These are phyloP conservation scores for Antechinus stuartii DNA, from an alignment of 2,113 vertebrate species.

Conservation along the genomic window DNA sequence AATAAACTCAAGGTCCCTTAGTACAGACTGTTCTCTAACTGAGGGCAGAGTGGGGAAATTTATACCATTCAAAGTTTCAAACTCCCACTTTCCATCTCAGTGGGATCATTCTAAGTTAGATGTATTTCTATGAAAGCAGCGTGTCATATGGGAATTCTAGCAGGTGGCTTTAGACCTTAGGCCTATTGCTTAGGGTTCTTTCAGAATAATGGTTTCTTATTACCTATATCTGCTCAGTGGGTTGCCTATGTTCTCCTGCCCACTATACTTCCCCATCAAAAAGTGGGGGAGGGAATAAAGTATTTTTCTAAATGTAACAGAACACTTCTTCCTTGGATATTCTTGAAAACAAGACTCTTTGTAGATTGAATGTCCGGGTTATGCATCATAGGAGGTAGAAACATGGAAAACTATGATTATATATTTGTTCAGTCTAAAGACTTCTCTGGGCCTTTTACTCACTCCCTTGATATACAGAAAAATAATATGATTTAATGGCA, in stretches of 20 bases:
- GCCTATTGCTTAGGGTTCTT: background rate
- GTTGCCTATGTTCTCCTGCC: background rate
- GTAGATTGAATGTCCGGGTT: background rate
- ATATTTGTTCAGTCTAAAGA: background rate
- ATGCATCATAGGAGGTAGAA: background rate
- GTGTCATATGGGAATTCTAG: background rate
- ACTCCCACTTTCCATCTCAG: constrained; percentile 35
- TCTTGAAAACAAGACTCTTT: constrained; percentile 36
- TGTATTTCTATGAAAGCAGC: background rate
- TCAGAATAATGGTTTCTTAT: background rate
- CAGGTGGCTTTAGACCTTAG: constrained; percentile 5
- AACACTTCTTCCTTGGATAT: constrained; percentile 26
- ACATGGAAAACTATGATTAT: background rate
- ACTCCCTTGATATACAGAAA: background rate
- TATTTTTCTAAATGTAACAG: background rate
- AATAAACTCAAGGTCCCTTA: constrained; percentile 17
- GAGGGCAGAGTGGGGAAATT: background rate
- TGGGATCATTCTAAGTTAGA: constrained; percentile 7
- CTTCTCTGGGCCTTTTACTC: background rate
- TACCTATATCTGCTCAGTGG: background rate
- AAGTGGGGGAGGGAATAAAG: background rate
- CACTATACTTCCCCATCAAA: background rate
- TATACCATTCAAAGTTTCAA: background rate
- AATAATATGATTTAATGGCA: background rate
- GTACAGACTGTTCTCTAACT: background rate